Conservation (phyloP, 2,888 invertebrate genomes). For the Diploptera punctata region DNA sequence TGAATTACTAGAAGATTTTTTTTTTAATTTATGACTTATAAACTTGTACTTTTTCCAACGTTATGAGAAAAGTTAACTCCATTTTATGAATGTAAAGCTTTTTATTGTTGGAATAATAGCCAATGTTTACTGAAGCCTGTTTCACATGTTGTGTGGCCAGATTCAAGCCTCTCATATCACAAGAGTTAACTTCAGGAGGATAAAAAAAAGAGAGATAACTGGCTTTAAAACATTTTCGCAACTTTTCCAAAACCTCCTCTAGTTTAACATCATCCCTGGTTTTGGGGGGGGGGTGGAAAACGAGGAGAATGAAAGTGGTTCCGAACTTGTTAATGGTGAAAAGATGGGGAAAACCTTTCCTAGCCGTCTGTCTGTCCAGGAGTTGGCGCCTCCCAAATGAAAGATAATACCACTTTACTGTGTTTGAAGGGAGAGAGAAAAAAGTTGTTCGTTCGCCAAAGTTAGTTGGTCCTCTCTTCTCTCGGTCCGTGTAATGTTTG, state of each 20-base stretch:
- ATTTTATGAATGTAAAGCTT: too few relatives aligned
- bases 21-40: too few relatives aligned
- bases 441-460: not conserved
- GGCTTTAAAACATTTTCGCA: constrained; percentile 6
- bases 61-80: too few relatives aligned
- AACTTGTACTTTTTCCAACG: too few relatives aligned
- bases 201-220: not conserved
- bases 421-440: not conserved
- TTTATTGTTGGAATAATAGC: too few relatives aligned
- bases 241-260: not conserved
- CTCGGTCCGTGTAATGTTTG: not conserved
- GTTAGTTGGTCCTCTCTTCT: not conserved
- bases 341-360: constrained; percentile 38
- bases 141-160: not conserved
- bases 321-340: constrained; percentile 37
- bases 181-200: too few relatives aligned
- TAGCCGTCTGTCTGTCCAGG: constrained; percentile 33
- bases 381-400: constrained; percentile 33
- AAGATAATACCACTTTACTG: constrained; percentile 40
- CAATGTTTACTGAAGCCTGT: not conserved
- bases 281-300: not conserved
- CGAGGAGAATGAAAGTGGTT: constrained; percentile 24
- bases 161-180: not conserved
- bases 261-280: not conserved
- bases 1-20: too few relatives aligned